phyloP scores from a whole-genome alignment of 2,113 vertebrate genomes.

The Rutilus rutilus region DNA sequence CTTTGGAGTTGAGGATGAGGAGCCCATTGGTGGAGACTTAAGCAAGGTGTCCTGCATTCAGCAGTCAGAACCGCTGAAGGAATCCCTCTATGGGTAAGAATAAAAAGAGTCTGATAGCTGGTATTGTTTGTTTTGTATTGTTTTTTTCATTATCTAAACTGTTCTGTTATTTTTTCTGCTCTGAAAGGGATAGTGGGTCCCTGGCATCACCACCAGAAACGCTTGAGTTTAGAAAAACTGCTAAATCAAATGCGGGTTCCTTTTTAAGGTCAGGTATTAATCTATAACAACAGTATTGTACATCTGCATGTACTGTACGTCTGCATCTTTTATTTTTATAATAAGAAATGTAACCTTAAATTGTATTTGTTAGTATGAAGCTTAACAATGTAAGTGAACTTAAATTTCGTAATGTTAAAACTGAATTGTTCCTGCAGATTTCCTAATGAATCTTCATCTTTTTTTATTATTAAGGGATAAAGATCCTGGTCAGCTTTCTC shows the following conservation, averaged over 20 bases:
- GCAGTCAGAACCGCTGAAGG: conserved; percentile 44
- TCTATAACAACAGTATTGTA: not conserved
- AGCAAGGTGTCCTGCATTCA: not conserved
- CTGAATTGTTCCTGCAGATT: not conserved
- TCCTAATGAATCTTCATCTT: not conserved
- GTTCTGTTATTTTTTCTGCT: not conserved
- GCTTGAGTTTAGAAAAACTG: conserved; percentile 49
- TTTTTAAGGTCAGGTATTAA: conserved; percentile 20
- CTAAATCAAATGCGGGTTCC: not conserved
- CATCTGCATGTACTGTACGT: too few species aligned
- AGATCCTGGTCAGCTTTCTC: not conserved
- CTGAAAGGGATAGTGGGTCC: conserved; percentile 24
- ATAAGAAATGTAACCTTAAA: not conserved
- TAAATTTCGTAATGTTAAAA: not conserved
- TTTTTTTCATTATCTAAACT: not conserved
- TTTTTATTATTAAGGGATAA: conserved; percentile 19
- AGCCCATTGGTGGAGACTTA: conserved; percentile 28
- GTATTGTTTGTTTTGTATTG: not conserved
- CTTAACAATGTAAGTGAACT: conserved; percentile 1
- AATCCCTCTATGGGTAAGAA: not conserved
- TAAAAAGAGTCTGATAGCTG: not conserved
- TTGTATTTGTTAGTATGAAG: not conserved
- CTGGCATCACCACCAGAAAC: conserved; percentile 56
- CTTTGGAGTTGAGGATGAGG: conserved; percentile 59
- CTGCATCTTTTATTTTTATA: not conserved